Evolutionary conservation across 2,113 vertebrate genomes (phyloP).

Genomic region (Microtus montanus): DNA sequence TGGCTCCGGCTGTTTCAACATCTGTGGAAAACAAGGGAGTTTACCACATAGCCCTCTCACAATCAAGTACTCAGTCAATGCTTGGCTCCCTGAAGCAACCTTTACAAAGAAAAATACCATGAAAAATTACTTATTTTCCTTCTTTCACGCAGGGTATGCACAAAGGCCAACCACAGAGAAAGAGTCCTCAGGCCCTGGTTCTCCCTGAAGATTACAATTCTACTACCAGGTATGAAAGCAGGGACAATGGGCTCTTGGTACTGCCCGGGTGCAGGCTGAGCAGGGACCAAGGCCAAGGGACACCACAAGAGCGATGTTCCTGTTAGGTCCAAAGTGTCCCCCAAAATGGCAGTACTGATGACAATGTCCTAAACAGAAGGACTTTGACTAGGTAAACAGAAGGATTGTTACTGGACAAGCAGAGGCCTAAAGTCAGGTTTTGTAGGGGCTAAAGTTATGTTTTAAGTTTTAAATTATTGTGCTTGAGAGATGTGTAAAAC

Average conservation of each 20-base stretch:
- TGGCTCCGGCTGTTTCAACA: conserved; percentile 77
- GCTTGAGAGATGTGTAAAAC: not conserved
- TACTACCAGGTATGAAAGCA: conserved; percentile 6
- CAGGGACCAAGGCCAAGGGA: not conserved
- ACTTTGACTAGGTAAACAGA: not conserved
- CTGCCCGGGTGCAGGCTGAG: not conserved
- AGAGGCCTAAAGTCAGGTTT: not conserved
- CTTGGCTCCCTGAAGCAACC: conserved; percentile 70
- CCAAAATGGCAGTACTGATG: not conserved
- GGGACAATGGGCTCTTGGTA: not conserved
- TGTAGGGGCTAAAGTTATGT: not conserved
- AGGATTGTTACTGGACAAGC: not conserved
- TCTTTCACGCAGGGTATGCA: conserved; percentile 21
- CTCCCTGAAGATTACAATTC: not conserved
- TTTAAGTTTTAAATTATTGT: not conserved
- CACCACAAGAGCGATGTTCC: not conserved
- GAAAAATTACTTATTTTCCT: not conserved
- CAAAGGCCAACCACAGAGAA: not conserved
- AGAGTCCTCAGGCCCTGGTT: not conserved
- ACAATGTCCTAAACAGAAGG: not conserved
- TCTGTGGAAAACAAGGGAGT: conserved; percentile 81
- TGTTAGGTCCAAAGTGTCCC: not conserved
- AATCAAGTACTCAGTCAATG: conserved; percentile 66
- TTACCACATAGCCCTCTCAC: conserved; percentile 78
- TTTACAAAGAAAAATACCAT: conserved; percentile 73